phyloP scores from a whole-genome alignment of 2,113 vertebrate genomes.

The Diadophis punctatus region DNA sequence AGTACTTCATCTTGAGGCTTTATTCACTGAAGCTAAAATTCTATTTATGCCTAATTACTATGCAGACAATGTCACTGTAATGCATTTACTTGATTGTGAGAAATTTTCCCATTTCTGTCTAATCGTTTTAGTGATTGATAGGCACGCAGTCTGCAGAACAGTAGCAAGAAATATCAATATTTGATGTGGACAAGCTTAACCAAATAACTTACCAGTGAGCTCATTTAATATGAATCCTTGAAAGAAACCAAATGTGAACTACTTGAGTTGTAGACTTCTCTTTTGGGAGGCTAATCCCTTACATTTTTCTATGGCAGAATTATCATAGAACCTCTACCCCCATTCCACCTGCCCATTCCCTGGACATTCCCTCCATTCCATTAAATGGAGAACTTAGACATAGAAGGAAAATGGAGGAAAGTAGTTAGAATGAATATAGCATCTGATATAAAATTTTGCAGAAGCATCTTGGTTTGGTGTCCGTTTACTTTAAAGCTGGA shows the following conservation, averaged over 20 bases:
- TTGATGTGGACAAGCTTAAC: not conserved
- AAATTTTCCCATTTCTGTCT: constrained; percentile 15
- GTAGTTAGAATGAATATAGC: not conserved
- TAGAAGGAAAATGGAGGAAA: not conserved
- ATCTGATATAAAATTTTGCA: not conserved
- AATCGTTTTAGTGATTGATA: constrained; percentile 13
- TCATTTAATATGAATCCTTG: constrained; percentile 5
- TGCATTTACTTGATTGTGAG: not conserved
- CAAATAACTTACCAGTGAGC: not conserved
- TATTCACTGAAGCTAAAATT: not conserved
- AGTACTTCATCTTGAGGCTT: not conserved
- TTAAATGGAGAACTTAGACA: not conserved
- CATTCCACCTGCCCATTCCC: not conserved
- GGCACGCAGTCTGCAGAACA: not conserved
- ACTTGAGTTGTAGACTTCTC: constrained; percentile 19
- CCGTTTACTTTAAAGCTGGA: not conserved
- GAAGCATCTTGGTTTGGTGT: not conserved
- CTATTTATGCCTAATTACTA: not conserved
- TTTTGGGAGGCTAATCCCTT: not conserved
- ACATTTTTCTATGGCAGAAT: not conserved
- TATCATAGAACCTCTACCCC: not conserved
- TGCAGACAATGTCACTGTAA: constrained; percentile 1
- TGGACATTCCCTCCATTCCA: too few species aligned
- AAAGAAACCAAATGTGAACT: constrained; percentile 15
- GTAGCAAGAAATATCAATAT: not conserved